Conservation (phyloP, 1,140 invertebrate genomes). For the Whitmania pigra region DNA sequence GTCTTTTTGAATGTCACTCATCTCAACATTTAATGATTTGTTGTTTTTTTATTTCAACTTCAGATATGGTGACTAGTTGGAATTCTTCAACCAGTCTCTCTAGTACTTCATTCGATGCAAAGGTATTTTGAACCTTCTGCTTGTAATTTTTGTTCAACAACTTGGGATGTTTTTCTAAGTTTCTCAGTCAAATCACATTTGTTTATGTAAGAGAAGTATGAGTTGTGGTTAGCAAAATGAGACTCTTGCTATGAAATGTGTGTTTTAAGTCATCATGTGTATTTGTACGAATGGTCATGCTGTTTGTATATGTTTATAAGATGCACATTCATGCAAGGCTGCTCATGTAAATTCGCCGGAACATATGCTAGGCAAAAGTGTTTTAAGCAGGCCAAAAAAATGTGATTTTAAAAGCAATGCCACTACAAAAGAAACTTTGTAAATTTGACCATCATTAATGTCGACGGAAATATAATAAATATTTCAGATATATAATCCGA, state of each 20-base stretch:
- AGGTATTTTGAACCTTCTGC: not conserved
- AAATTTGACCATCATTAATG: not conserved
- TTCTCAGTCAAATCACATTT: not conserved
- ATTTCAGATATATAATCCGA: slow-evolving; percentile 4
- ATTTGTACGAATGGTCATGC: no score
- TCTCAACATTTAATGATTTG: no score
- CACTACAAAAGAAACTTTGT: not conserved
- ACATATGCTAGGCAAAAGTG: no score
- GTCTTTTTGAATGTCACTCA: no score
- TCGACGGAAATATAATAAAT: not conserved
- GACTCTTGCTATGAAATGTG: no score
- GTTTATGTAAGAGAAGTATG: not conserved
- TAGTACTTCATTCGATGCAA: not conserved
- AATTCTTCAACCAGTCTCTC: not conserved
- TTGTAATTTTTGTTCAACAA: not conserved
- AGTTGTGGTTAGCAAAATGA: no score
- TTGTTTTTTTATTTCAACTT: not conserved
- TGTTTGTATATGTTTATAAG: no score
- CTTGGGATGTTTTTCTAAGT: not conserved
- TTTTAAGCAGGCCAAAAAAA: no score
- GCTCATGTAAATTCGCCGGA: no score
- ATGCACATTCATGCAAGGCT: no score
- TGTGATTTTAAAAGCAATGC: not conserved
- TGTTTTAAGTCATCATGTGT: no score
- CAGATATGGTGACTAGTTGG: slow-evolving; percentile 8